Conservation (phyloP, 2,797 vertebrate species). For the Margarornis squamiger region DNA sequence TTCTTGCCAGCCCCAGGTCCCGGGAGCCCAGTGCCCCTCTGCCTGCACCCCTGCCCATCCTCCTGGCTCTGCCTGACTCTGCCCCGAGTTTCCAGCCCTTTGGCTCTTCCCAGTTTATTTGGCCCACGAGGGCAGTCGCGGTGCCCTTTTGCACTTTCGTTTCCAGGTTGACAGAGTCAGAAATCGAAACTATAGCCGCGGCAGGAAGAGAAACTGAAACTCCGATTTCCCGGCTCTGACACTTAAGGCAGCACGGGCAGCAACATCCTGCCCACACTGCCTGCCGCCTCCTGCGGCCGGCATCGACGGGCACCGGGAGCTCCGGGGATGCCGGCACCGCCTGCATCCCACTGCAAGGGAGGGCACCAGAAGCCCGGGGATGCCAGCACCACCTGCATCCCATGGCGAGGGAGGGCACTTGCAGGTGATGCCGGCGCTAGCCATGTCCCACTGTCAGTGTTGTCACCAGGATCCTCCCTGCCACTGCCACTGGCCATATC, state of each 20-base stretch:
- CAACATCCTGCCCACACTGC: rapidly evolving
- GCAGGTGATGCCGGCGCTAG: too few species aligned
- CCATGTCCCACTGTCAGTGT: not conserved
- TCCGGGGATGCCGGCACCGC: not conserved
- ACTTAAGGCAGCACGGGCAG: not conserved
- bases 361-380: not conserved
- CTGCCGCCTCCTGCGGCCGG: not conserved
- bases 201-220: not conserved
- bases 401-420: too few species aligned
- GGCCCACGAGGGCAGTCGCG: rapidly evolving
- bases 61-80: not conserved
- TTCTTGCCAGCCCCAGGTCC: not conserved
- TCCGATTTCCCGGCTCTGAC: not conserved
- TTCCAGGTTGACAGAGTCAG: not conserved
- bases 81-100: not conserved
- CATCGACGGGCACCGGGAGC: not conserved
- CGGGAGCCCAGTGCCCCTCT: not conserved
- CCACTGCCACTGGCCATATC: not conserved
- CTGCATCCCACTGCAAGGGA: not conserved
- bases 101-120: not conserved
- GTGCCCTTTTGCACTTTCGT: not conserved
- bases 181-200: not conserved
- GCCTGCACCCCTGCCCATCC: not conserved
- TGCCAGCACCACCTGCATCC: not conserved
- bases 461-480: not conserved